A percentile compares a stretch with the other conserved stretches of the same genome.
phyloP scores from a whole-genome alignment of 2,888 invertebrate species.

The Napeogenes sylphis region DNA sequence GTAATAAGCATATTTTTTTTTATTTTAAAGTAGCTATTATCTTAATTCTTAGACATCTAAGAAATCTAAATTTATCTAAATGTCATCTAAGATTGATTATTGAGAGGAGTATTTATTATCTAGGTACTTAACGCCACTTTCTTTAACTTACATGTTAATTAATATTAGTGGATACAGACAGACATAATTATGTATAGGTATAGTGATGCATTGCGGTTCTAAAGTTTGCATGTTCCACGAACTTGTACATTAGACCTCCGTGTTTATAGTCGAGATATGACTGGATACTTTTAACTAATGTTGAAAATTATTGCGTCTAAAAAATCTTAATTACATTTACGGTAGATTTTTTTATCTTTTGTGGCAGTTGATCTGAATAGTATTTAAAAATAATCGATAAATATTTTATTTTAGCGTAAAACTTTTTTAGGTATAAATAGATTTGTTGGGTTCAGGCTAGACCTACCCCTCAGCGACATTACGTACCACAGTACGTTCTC shows the following conservation, averaged over 20 bases:
- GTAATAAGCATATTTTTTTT: not conserved
- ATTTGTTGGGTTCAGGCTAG: not conserved
- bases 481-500: not conserved
- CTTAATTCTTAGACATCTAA: not conserved
- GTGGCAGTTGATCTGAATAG: not conserved
- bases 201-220: constrained; percentile 64
- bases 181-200: constrained; percentile 8
- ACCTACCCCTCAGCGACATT: not conserved
- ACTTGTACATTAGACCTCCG: constrained; percentile 36
- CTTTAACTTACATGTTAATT: too few species aligned
- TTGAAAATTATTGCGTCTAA: too few species aligned
- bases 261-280: not conserved
- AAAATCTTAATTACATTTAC: too few species aligned
- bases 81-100: too few species aligned
- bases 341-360: not conserved
- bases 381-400: not conserved
- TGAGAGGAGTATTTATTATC: not conserved
- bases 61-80: too few species aligned
- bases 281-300: too few species aligned
- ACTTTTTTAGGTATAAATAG: too few species aligned
- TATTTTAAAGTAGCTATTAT: not conserved
- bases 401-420: too few species aligned
- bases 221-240: constrained; percentile 49
- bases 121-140: not conserved
- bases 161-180: not conserved